phyloP scores from a whole-genome alignment of 2,888 invertebrate genomes.

The Papilio demoleus region DNA sequence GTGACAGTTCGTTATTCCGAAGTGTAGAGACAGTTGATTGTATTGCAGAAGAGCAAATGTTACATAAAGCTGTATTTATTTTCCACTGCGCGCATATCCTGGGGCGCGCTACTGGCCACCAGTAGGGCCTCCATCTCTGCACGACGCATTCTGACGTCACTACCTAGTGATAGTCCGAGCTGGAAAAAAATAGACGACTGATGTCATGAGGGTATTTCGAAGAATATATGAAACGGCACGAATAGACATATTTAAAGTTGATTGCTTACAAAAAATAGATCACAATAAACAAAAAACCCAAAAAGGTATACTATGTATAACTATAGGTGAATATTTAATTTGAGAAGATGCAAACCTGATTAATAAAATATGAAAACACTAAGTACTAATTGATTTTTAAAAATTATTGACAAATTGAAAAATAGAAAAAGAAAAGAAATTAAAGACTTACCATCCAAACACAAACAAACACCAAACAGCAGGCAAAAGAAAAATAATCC shows the following conservation, averaged over 20 bases:
- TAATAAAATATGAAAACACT: too few relatives aligned
- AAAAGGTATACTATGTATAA: too few relatives aligned
- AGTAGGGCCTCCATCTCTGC: constrained; percentile 89
- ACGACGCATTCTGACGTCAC: constrained; percentile 91
- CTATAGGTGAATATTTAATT: too few relatives aligned
- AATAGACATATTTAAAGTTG: too few relatives aligned
- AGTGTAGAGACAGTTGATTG: constrained; percentile 33
- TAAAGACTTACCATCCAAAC: constrained; percentile 65
- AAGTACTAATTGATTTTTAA: background rate
- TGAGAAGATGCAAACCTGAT: too few relatives aligned
- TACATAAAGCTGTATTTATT: constrained; percentile 87
- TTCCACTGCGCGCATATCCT: constrained; percentile 87
- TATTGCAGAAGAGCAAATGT: constrained; percentile 46
- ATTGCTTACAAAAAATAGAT: too few relatives aligned
- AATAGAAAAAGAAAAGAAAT: constrained; percentile 50
- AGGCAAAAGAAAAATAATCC: constrained; percentile 63
- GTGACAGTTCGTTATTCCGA: background rate
- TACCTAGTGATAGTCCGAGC: constrained; percentile 90
- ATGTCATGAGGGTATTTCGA: background rate
- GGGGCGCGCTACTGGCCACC: constrained; percentile 73
- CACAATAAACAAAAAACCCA: too few relatives aligned
- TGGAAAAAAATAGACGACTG: too few relatives aligned
- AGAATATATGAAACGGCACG: constrained; percentile 14
- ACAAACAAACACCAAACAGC: constrained; percentile 67
- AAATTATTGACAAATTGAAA: constrained; percentile 26